Evolutionary conservation across 2,888 invertebrate genomes (phyloP).

Genomic region (Leptinotarsa peninsularis): DNA sequence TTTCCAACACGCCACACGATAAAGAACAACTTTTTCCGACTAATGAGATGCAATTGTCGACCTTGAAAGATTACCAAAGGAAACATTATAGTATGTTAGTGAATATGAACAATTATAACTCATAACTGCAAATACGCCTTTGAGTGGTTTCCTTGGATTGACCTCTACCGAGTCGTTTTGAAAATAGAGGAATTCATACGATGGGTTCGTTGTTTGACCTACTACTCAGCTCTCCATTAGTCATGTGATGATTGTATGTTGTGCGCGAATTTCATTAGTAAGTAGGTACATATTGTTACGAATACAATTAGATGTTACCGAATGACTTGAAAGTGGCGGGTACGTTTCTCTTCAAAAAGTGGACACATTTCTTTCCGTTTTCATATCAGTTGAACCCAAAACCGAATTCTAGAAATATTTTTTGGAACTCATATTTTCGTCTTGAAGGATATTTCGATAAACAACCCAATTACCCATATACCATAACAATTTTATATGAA

Average conservation of each 20-base stretch:
- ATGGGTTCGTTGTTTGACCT: conserved; percentile 12
- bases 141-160: conserved; percentile 9
- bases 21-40: neutral
- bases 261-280: neutral
- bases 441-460: too few relatives aligned
- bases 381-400: too few relatives aligned
- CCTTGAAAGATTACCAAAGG: conserved; percentile 2
- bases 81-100: neutral
- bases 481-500: too few relatives aligned
- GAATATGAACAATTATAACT: neutral
- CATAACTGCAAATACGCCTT: conserved; percentile 1
- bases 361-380: too few relatives aligned
- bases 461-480: too few relatives aligned
- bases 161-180: neutral
- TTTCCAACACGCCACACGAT: neutral
- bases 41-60: conserved; percentile 5
- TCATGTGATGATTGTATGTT: neutral
- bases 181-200: neutral
- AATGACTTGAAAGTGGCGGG: neutral
- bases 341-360: too few relatives aligned
- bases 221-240: conserved; percentile 14
- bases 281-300: neutral
- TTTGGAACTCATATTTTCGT: too few relatives aligned
- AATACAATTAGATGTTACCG: neutral
- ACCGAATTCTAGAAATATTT: too few relatives aligned